Conservation (phyloP, 2,888 invertebrate genomes). For the Helleia helle region DNA sequence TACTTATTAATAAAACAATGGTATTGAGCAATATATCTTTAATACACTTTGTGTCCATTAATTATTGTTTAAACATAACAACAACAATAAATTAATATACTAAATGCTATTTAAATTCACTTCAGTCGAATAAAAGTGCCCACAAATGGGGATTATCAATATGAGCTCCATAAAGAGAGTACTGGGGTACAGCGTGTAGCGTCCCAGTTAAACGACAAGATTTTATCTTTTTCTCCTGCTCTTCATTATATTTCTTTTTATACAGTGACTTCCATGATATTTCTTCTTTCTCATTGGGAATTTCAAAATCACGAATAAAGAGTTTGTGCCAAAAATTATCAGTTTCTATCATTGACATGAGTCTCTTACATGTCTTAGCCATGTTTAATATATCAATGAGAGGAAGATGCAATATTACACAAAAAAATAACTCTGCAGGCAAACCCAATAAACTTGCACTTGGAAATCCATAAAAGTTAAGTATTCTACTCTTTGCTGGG, state of each 20-base stretch:
- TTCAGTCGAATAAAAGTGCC: slow-evolving; percentile 31
- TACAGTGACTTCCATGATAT: slow-evolving; percentile 43
- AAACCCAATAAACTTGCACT: slow-evolving; percentile 60
- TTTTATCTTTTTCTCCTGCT: slow-evolving; percentile 23
- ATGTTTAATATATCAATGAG: slow-evolving; percentile 40
- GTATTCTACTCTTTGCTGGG: slow-evolving; percentile 70
- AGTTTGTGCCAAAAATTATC: slow-evolving; percentile 50
- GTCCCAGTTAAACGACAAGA: slow-evolving; percentile 25
- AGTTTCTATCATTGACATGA: slow-evolving; percentile 36
- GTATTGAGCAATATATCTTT: slow-evolving; percentile 1
- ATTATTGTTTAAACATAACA: not conserved
- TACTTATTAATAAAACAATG: not conserved
- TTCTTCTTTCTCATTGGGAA: slow-evolving; percentile 21
- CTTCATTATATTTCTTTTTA: slow-evolving; percentile 29
- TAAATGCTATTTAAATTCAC: not conserved
- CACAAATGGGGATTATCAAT: slow-evolving; percentile 51
- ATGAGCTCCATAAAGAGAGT: slow-evolving; percentile 46
- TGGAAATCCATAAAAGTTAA: slow-evolving; percentile 56
- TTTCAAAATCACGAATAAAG: slow-evolving; percentile 42
- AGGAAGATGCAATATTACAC: slow-evolving; percentile 39
- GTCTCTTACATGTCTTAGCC: slow-evolving; percentile 40
- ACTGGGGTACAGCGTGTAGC: slow-evolving; percentile 49
- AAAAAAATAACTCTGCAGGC: slow-evolving; percentile 52
- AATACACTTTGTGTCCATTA: not conserved
- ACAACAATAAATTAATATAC: not conserved